Base-by-base conservation (phyloP, 1,140 invertebrate species). In the Fopius arisanus region DNA sequence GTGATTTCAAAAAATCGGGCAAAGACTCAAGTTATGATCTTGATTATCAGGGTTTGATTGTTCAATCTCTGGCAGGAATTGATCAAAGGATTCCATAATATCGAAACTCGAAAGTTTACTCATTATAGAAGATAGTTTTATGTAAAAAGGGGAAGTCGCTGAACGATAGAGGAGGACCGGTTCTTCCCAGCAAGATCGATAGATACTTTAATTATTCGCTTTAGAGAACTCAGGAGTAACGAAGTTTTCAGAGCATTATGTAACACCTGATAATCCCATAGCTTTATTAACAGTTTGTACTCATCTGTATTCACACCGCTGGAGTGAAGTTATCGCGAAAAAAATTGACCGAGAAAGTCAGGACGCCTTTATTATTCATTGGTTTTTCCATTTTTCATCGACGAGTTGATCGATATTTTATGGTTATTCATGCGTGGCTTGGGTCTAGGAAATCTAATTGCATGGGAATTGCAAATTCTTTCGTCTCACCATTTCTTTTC, bases 391-490 rank as follows among this genome's bases (percentile, higher is more conserved):
- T 23, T 59, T 59, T 54, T 26, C 10, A 6, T 54, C 3, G 7
- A 19, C 10, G 48, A 2, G 21, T 54, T 10, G 12, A 2, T 26
- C 4, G 7, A 23, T 54, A 54, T 19, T 19, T 21, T 54, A 54
- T 10, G 48, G 16, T 16, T 54, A 19, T 54, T 21, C 12, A 54
- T 54, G 48, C 1, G 48, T 54, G 48, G 48, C 10, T 54, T 9
- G 3, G 19, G 21, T 3, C 48, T 9, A 43, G 48, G 2, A 21
- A 54, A 3, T 19, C 12, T 54, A 21, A 54, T 54, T 54, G 12
- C 3, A 54, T 3, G 48, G 48, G 12, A 21, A 54, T 76, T 77
- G 68, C 77, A 75, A 77, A 75, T 78, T 77, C 75, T 75, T 33
- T 7, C 12, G 12, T 16, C 16, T 16, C 7, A 65, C 33, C 12